Conservation (phyloP, 2,113 vertebrate species). For the Elaphurus davidianus region DNA sequence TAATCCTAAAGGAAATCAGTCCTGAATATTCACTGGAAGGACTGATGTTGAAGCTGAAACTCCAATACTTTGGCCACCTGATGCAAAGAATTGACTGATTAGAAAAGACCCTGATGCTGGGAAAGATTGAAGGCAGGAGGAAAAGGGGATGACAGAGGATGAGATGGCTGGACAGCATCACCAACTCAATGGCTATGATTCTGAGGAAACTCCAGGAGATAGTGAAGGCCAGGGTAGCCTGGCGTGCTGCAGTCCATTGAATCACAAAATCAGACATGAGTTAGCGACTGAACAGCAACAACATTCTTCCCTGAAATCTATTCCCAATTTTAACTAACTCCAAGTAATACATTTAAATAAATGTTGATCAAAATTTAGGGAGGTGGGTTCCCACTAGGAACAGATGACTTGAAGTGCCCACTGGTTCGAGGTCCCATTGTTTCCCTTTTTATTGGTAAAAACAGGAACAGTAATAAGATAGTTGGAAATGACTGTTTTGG, state of each 20-base stretch:
- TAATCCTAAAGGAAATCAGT: not conserved
- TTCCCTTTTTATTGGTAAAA: not conserved
- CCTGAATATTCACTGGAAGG: not conserved
- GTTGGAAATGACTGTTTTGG: slow-evolving; percentile 41
- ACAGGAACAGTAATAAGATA: not conserved
- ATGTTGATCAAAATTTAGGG: not conserved
- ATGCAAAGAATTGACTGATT: not conserved
- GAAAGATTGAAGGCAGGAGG: not conserved
- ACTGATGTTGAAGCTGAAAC: not conserved
- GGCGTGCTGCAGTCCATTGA: rapidly evolving
- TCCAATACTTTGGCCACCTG: not conserved
- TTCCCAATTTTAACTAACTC: not conserved
- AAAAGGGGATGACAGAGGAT: not conserved
- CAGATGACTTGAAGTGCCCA: not conserved
- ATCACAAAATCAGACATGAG: not conserved
- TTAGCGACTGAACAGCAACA: not conserved
- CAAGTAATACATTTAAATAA: not conserved
- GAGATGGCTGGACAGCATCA: not conserved
- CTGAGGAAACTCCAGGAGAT: not conserved
- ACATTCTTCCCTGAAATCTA: not conserved
- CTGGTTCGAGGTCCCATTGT: not conserved
- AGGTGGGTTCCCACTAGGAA: not conserved
- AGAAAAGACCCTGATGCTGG: not conserved
- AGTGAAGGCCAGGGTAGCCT: not conserved
- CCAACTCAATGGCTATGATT: not conserved